A percentile compares a stretch with the other conserved stretches of the same genome.
Conservation (phyloP, 1,140 invertebrate genomes). For the Psilanteris sp. region DNA sequence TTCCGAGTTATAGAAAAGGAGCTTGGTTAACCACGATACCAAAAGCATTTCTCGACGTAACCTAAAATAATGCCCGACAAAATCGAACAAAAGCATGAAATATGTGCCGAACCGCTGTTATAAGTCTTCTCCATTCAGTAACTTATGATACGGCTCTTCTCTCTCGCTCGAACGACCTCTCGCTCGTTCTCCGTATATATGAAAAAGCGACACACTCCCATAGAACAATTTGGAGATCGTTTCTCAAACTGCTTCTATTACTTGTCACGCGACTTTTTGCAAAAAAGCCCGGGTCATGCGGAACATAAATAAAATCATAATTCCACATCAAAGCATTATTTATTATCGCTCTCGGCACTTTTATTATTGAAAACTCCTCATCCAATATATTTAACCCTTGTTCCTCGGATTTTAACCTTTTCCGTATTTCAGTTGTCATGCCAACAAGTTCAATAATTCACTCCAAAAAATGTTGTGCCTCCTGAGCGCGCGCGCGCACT, state of each 20-base stretch:
- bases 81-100: conserved; percentile 80
- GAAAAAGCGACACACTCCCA: conserved; percentile 57
- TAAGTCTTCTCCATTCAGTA: conserved; percentile 72
- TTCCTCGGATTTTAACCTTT: too few species aligned
- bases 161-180: conserved; percentile 21
- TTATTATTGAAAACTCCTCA: too few species aligned
- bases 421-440: too few species aligned
- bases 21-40: conserved; percentile 71
- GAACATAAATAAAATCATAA: conserved; percentile 60
- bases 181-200: conserved; percentile 47
- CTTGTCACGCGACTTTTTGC: conserved; percentile 50
- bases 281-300: conserved; percentile 52
- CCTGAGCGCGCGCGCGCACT: too few species aligned
- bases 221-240: conserved; percentile 63
- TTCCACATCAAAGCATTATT: conserved; percentile 13
- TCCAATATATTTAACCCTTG: too few species aligned
- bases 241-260: conserved; percentile 64
- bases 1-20: conserved; percentile 67
- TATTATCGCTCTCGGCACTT: conserved; percentile 11
- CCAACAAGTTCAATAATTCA: too few species aligned
- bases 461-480: too few species aligned
- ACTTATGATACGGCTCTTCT: conserved; percentile 76
- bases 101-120: conserved; percentile 72
- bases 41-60: conserved; percentile 76
- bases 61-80: conserved; percentile 79